Base-by-base conservation (phyloP, 2,113 vertebrate species). In the Pseudorasbora parva region DNA sequence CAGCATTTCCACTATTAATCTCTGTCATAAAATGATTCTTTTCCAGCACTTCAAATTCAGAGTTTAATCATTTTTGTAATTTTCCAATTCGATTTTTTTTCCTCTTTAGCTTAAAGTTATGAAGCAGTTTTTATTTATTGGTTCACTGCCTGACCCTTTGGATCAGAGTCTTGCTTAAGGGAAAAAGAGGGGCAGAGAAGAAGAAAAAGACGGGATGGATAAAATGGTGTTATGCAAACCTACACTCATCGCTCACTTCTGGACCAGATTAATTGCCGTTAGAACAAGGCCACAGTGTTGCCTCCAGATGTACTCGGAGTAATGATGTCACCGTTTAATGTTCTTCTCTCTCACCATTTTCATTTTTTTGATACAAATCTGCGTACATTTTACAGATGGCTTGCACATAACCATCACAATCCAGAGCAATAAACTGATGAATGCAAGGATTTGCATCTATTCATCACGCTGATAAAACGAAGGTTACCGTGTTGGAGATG, bases 231-330 rank as follows among this genome's bases (percentile, higher is more conserved):
- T 81, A 51, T 59, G 45, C 33, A 82, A 78, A 87, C 49, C 57
- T 54, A 14, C 75, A 73, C 45, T 81, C 82, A 82, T 79, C 85
- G 88, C 91, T 91, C 90, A 87, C 92, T 91, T 89, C 90, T 91
- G 83, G 88, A 87, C 89, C 90, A 87, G 90, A 92, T 92, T 92
- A 93, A 93, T 93, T 88, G 90, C 85, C 88, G 89, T 92, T 92
- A 90, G 91, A 93, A 91, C 87, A 81, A 88, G 25, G 84, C 90
- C 89, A 89, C 83, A 88, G 90, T 88, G 88, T 93, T 93, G 92
- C 91, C 91, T 91, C 91, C 90, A 90, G 90, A 88, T 91, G 91
- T 64, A 89, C 78, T 72, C 62, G 86, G 89, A 89, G 86, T 91
- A 89, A 86, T 73, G 11, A 80, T 89, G 91, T 93, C 93, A 92